These are phyloP conservation scores for Pocillopora verrucosa DNA, from an alignment of 64 coral and sea anemone genomes.

Conservation along the genomic window DNA sequence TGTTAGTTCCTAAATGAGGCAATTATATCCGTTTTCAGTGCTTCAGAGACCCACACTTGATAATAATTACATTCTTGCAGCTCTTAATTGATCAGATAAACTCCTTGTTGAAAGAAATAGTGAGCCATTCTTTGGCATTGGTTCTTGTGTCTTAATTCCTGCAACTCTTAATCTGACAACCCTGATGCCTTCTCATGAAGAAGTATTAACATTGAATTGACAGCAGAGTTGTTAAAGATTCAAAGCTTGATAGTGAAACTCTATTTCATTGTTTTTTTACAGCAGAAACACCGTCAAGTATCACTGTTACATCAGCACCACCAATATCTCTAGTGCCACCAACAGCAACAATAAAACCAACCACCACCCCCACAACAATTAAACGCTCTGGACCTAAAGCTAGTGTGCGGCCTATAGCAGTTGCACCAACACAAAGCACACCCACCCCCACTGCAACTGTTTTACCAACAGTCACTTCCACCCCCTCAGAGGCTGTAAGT, in stretches of 20 bases:
- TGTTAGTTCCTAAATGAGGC: too few relatives aligned
- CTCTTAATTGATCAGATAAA: too few relatives aligned
- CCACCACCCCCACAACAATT: constrained; percentile 67
- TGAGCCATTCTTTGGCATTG: too few relatives aligned
- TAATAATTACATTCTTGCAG: too few relatives aligned
- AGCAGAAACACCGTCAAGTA: constrained; percentile 10
- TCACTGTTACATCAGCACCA: constrained; percentile 36
- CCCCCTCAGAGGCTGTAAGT: constrained; percentile 47
- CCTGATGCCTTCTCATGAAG: too few relatives aligned
- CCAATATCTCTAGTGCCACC: constrained; percentile 71
- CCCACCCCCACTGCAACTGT: constrained; percentile 91
- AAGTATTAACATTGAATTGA: too few relatives aligned
- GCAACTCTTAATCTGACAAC: too few relatives aligned
- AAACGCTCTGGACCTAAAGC: constrained; percentile 80
- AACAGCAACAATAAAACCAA: constrained; percentile 96
- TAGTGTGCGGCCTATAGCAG: constrained; percentile 95
- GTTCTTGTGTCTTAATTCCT: too few relatives aligned
- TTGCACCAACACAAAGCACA: constrained; percentile 70
- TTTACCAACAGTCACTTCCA: constrained; percentile 88
- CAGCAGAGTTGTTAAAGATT: background rate
- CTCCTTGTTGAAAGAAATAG: too few relatives aligned
- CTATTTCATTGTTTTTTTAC: background rate
- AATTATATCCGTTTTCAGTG: too few relatives aligned
- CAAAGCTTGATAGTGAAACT: background rate
- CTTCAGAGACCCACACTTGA: too few relatives aligned